These are phyloP conservation scores for Cuniculus paca DNA, from an alignment of 2,797 vertebrate genomes.

Conservation along the genomic window DNA sequence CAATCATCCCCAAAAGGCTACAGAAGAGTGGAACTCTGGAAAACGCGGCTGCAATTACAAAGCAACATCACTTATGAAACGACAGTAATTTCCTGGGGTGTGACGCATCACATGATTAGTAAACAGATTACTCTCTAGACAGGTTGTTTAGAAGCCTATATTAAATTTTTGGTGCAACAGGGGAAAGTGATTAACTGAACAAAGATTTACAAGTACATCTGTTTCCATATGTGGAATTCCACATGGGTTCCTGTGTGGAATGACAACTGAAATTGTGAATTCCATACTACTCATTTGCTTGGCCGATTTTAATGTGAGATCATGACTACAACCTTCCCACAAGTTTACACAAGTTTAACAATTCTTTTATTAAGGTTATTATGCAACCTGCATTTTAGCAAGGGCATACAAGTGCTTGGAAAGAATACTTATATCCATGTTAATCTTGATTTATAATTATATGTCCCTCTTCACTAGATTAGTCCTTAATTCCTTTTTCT, in stretches of 20 bases:
- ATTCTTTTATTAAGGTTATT: slow-evolving; percentile 77
- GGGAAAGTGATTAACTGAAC: slow-evolving; percentile 60
- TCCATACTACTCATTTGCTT: not conserved
- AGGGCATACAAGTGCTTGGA: slow-evolving; percentile 41
- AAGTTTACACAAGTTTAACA: slow-evolving; percentile 69
- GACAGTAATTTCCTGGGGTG: not conserved
- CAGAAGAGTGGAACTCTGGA: not conserved
- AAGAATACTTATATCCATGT: slow-evolving; percentile 66
- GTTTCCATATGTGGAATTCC: slow-evolving; percentile 29
- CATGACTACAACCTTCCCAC: slow-evolving; percentile 63
- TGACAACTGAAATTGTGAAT: slow-evolving; percentile 59
- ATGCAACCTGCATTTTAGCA: slow-evolving; percentile 68
- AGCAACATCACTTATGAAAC: slow-evolving; percentile 14
- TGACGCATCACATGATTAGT: slow-evolving; percentile 53
- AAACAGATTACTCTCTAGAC: not conserved
- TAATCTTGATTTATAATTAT: slow-evolving; percentile 72
- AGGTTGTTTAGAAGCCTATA: slow-evolving; percentile 24
- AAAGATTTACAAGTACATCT: slow-evolving; percentile 58
- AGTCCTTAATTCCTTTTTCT: not conserved
- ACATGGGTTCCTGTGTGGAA: not conserved
- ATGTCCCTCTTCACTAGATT: not conserved
- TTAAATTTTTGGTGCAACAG: slow-evolving; percentile 41
- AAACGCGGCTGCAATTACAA: slow-evolving; percentile 6
- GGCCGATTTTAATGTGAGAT: slow-evolving; percentile 45
- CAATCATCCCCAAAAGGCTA: not conserved